Evolutionary conservation across 1,140 invertebrate species (phyloP), one percentile per base, ranked within the genome.

Genomic region (Aphaenogaster rudis): DNA sequence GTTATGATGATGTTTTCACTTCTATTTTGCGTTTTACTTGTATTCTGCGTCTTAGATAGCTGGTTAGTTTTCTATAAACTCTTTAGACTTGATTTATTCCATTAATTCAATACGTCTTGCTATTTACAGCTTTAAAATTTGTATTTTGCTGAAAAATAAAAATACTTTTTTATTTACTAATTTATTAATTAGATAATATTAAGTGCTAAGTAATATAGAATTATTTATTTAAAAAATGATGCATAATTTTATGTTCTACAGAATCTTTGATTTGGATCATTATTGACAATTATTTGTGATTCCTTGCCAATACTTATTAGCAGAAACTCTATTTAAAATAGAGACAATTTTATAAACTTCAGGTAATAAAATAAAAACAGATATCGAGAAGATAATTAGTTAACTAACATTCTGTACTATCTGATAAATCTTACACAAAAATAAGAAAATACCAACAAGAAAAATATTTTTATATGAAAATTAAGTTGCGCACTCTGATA

Each of bases 111-210:
- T 17, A 36, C 28, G 9, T 6, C 0, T 57, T 57, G 54, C 54
- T 17, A n/a, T 9, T 63, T 63, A 2, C 1, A 7, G 5, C 13
- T 36, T 36, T 15, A 6, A 15, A 63, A 36, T 63, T 6, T 36
- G 17, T 63, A 36, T 66, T 17, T 66, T 1, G 17, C 63, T 64
- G 36, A 64, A 64, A 64, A 64, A 39, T n/a, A 66, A 42, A 66
- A 39, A 63, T 63, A 61, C 33, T 33, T 61, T 61, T 2, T 61
- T 33, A 33, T 61, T 61, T 61, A 3, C 8, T 11, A 15, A 36
- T 17, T 63, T 63, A 63, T 63, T 63, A 61, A 28, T 28, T 2
- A 36, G 36, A 63, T 36, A 63, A 15, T 6, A 63, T 63, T 8
- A 0, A 36, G 5, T 36, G 13, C 8, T 63, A 36, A 63, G 6